phyloP scores from a whole-genome alignment of 2,888 invertebrate genomes.

The Monochamus alternatus region DNA sequence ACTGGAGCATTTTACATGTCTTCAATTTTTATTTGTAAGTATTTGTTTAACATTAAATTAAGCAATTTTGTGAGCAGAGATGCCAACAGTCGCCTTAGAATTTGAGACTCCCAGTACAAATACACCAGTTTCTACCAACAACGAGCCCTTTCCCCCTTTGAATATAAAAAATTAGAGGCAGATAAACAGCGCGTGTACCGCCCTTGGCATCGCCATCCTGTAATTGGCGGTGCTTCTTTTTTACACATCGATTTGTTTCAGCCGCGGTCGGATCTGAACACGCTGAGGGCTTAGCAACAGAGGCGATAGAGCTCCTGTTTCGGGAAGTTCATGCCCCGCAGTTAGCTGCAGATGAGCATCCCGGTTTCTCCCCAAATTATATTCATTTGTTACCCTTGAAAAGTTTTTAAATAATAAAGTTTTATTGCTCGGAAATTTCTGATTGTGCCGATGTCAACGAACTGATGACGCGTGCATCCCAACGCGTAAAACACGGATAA shows the following conservation, averaged over 20 bases:
- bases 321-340: constrained; percentile 1
- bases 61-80: no score
- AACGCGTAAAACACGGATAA: no score
- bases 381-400: background rate
- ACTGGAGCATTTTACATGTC: no score
- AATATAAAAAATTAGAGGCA: constrained; percentile 13
- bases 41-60: no score
- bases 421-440: background rate
- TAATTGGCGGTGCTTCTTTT: constrained; percentile 23
- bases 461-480: background rate
- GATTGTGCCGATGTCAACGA: constrained; percentile 8
- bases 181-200: constrained; percentile 30
- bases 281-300: constrained; percentile 24
- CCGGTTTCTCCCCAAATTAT: constrained; percentile 7
- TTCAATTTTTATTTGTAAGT: no score
- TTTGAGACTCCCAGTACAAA: no score
- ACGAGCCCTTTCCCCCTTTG: background rate
- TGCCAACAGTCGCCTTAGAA: no score
- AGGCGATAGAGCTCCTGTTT: background rate
- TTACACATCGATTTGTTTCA: constrained; percentile 16
- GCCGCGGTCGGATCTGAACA: background rate
- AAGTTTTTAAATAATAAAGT: constrained; percentile 19
- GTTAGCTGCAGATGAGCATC: constrained; percentile 2
- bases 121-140: background rate
- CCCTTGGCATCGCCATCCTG: constrained; percentile 18